Percentiles rank a stretch among this genome's conserved stretches.
Conservation (phyloP, 37 sponge, comb jelly and placozoan species). For the Beroe ovata region DNA sequence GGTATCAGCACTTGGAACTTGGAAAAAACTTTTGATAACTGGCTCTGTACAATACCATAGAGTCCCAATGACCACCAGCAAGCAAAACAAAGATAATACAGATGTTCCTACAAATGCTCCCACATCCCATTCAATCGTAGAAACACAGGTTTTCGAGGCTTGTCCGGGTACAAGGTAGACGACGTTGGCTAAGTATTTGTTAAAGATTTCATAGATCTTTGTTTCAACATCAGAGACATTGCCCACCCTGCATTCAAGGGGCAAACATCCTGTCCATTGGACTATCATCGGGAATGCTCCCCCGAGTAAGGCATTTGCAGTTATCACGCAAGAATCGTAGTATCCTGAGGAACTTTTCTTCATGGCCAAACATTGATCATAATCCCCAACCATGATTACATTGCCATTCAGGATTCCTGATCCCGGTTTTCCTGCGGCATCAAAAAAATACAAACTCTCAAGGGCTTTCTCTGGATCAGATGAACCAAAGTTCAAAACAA, state of each 20-base stretch:
- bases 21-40: background rate
- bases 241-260: background rate
- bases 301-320: background rate
- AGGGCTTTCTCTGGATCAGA: background rate
- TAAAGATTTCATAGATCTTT: background rate
- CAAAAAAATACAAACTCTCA: background rate
- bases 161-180: background rate
- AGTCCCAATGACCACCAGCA: background rate
- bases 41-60: background rate
- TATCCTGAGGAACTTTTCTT: background rate
- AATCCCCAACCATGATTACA: background rate
- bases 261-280: background rate
- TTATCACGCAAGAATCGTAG: background rate
- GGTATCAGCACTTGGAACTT: background rate
- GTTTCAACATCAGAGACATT: background rate
- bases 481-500: background rate
- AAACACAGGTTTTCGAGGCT: background rate
- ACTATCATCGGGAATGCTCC: background rate
- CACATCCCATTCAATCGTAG: background rate
- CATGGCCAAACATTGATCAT: background rate
- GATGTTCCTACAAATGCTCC: background rate
- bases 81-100: background rate
- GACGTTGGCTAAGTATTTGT: background rate
- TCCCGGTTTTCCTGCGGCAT: background rate
- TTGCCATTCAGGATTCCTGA: background rate